Conservation (phyloP, 1,140 invertebrate genomes). For the Drosophila ambigua region DNA sequence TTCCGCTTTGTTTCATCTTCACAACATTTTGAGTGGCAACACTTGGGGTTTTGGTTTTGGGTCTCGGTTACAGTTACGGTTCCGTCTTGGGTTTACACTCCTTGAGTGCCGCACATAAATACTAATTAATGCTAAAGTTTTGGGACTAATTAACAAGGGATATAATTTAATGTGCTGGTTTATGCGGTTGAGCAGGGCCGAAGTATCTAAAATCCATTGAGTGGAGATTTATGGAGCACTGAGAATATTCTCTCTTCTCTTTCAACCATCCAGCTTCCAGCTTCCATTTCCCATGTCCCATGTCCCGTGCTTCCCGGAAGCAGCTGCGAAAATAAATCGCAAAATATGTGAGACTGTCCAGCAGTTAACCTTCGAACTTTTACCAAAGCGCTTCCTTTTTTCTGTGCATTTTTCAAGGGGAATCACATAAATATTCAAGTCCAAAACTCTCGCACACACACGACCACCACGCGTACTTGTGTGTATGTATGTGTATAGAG, state of each 20-base stretch:
- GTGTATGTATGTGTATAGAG: too few species aligned
- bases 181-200: not conserved
- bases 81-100: slow-evolving; percentile 4
- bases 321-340: slow-evolving; percentile 49
- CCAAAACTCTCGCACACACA: slow-evolving; percentile 25
- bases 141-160: slow-evolving; percentile 46
- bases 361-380: slow-evolving; percentile 49
- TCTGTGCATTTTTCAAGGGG: slow-evolving; percentile 52
- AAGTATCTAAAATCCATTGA: slow-evolving; percentile 44
- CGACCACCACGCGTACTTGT: too few species aligned
- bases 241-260: slow-evolving; percentile 16
- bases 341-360: slow-evolving; percentile 51
- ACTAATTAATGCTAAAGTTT: slow-evolving; percentile 60
- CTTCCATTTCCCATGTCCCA: slow-evolving; percentile 22
- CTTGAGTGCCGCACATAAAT: slow-evolving; percentile 48
- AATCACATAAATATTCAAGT: slow-evolving; percentile 75
- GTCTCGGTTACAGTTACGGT: slow-evolving; percentile 16
- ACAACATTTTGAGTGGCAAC: slow-evolving; percentile 42
- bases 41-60: not conserved
- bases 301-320: slow-evolving; percentile 45
- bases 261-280: slow-evolving; percentile 3
- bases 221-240: slow-evolving; percentile 37
- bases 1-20: slow-evolving; percentile 48
- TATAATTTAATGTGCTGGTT: slow-evolving; percentile 16
- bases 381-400: slow-evolving; percentile 7